phyloP scores from a whole-genome alignment of 2,797 vertebrate species.

The Jordanella pulchra region DNA sequence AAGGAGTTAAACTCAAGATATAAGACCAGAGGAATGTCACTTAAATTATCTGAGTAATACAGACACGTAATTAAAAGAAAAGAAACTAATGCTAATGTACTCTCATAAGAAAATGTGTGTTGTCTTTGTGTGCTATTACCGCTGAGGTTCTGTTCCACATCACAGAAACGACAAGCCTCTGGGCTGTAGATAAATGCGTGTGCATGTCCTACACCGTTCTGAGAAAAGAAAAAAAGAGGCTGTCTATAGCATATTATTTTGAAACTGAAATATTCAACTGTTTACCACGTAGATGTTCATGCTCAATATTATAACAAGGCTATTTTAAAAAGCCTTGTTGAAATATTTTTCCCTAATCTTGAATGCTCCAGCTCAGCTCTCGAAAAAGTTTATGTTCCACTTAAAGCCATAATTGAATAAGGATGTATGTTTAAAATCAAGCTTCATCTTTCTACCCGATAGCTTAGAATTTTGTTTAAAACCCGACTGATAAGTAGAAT shows the following conservation, averaged over 20 bases:
- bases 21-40: not conserved
- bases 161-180: constrained; percentile 88
- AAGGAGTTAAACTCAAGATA: not conserved
- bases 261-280: not conserved
- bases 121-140: constrained; percentile 73
- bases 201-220: constrained; percentile 87
- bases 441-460: not conserved
- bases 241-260: too few relatives aligned
- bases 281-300: not conserved
- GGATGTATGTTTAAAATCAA: too few relatives aligned
- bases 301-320: not conserved
- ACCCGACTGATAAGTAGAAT: too few relatives aligned
- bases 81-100: not conserved
- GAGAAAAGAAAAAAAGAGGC: constrained; percentile 11
- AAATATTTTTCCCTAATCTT: too few relatives aligned
- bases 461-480: not conserved
- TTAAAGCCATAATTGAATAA: not conserved
- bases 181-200: constrained; percentile 90
- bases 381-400: not conserved
- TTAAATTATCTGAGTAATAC: not conserved
- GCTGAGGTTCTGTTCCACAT: constrained; percentile 85
- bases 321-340: too few relatives aligned
- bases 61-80: not conserved
- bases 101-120: not conserved
- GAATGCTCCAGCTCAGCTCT: too few relatives aligned